Percentiles rank a stretch among this genome's conserved stretches.
phyloP scores from a whole-genome alignment of 2,888 invertebrate species.

The Brachypalpus laphriformis region DNA sequence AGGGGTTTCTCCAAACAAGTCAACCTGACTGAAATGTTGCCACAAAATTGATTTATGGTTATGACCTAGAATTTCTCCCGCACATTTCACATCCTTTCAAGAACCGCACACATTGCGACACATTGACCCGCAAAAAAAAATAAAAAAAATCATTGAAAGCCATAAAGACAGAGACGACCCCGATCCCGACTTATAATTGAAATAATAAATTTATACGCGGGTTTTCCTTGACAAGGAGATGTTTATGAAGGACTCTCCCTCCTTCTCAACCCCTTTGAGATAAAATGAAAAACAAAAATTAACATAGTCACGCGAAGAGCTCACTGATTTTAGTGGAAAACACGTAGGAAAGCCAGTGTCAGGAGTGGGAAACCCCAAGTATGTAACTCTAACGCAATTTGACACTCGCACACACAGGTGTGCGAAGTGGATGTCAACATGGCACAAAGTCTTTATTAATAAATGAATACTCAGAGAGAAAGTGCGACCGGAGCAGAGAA shows the following conservation, averaged over 20 bases:
- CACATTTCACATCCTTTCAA: background rate
- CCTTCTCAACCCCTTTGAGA: background rate
- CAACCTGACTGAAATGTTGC: background rate
- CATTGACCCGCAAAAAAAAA: slow-evolving; percentile 3
- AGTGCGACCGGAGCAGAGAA: background rate
- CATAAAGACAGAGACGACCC: slow-evolving; percentile 6
- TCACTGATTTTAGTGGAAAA: slow-evolving; percentile 15
- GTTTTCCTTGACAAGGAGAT: background rate
- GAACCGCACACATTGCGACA: slow-evolving; percentile 6
- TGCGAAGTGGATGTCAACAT: slow-evolving; percentile 30
- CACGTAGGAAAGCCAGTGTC: background rate
- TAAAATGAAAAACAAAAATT: slow-evolving; percentile 13
- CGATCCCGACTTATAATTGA: background rate
- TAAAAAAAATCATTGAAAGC: background rate
- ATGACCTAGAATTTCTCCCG: background rate
- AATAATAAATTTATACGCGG: slow-evolving; percentile 33
- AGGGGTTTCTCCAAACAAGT: background rate
- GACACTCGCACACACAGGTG: slow-evolving; percentile 47
- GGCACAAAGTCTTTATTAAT: background rate
- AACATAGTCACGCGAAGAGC: slow-evolving; percentile 61
- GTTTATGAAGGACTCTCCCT: background rate
- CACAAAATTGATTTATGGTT: slow-evolving; percentile 38
- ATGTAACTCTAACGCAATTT: slow-evolving; percentile 43
- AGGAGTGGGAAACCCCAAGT: background rate
- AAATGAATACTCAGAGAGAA: slow-evolving; percentile 10